phyloP scores from a whole-genome alignment of 2,797 vertebrate genomes.

The Apogon talboti region DNA sequence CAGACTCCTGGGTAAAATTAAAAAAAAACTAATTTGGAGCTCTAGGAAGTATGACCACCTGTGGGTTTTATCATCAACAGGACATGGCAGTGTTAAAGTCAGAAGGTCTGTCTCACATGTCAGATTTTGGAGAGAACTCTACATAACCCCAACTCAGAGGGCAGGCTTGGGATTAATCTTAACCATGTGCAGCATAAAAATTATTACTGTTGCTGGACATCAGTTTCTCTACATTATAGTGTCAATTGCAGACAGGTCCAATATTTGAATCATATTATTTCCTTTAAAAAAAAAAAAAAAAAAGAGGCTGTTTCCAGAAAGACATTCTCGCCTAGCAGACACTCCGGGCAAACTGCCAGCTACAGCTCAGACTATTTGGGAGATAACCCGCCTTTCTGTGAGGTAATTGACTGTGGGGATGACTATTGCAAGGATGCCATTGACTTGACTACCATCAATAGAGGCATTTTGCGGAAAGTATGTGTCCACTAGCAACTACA shows the following conservation, averaged over 20 bases:
- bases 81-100: slow-evolving; percentile 24
- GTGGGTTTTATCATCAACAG: slow-evolving; percentile 13
- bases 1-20: slow-evolving; percentile 32
- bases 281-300: not conserved
- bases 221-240: slow-evolving; percentile 26
- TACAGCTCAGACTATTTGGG: slow-evolving; percentile 54
- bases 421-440: slow-evolving; percentile 78
- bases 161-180: slow-evolving; percentile 13
- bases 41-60: slow-evolving; percentile 21
- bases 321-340: slow-evolving; percentile 54
- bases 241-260: slow-evolving; percentile 30
- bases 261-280: slow-evolving; percentile 58
- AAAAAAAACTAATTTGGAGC: slow-evolving; percentile 43
- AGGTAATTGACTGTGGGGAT: slow-evolving; percentile 76
- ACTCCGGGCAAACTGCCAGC: slow-evolving; percentile 62
- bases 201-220: slow-evolving; percentile 25
- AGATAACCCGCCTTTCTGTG: slow-evolving; percentile 68
- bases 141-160: not conserved
- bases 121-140: slow-evolving; percentile 1
- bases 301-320: slow-evolving; percentile 44
- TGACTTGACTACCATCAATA: slow-evolving; percentile 80
- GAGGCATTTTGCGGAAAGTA: slow-evolving; percentile 69
- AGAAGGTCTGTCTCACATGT: slow-evolving; percentile 16
- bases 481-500: slow-evolving; percentile 64
- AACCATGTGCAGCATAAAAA: slow-evolving; percentile 9